Percentiles rank a stretch among this genome's conserved stretches.
These are phyloP conservation scores for Lophotriccus pileatus DNA, from an alignment of 2,797 vertebrate species.

Conservation along the genomic window DNA sequence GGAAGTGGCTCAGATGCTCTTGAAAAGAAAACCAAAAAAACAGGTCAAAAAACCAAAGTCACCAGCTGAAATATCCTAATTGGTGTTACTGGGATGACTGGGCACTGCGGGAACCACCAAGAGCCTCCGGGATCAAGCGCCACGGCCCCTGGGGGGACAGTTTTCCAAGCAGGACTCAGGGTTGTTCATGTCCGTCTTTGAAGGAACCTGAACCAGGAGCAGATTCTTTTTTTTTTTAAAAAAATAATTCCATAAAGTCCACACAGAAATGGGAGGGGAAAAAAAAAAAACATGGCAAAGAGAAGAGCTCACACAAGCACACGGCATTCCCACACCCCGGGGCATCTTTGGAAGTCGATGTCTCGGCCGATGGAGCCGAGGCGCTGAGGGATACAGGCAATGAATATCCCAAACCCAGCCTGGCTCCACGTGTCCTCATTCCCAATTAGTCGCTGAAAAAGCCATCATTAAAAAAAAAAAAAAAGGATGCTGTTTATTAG, in stretches of 20 bases:
- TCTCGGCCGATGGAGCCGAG: neutral
- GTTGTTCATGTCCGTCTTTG: neutral
- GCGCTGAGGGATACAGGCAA: neutral
- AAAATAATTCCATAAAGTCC: neutral
- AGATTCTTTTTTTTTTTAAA: neutral
- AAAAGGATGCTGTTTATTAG: conserved; percentile 36
- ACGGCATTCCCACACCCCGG: neutral
- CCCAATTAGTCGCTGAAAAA: conserved; percentile 24
- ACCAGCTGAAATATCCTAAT: neutral
- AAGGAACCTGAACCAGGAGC: conserved; percentile 3
- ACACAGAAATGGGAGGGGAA: neutral
- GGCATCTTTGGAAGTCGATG: conserved; percentile 53
- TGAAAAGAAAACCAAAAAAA: neutral
- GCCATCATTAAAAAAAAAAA: neutral
- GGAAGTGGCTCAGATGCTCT: neutral
- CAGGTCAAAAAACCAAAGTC: neutral
- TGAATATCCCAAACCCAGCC: neutral
- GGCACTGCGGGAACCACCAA: neutral
- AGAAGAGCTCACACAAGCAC: conserved; percentile 2
- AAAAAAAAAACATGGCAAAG: neutral
- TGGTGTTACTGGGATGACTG: neutral
- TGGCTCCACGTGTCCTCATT: neutral
- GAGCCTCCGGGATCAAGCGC: neutral
- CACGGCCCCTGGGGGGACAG: neutral
- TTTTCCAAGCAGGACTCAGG: neutral